A percentile compares a stretch with the other conserved stretches of the same genome.
Evolutionary conservation across 1,140 invertebrate genomes (phyloP).

Genomic region (Halesus radiatus): DNA sequence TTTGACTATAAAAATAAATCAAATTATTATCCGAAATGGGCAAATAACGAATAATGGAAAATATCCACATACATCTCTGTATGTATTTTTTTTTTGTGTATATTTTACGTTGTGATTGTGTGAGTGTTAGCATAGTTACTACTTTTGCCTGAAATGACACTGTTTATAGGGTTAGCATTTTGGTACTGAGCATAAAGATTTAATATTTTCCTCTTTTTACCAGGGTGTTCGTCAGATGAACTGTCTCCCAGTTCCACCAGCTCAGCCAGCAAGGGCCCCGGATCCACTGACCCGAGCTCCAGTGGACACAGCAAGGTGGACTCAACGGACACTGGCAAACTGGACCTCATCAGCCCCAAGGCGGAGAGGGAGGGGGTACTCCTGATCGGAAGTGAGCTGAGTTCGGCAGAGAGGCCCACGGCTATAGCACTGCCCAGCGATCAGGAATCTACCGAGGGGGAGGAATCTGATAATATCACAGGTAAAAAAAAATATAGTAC

Average conservation of each 20-base stretch:
- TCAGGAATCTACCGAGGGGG: conserved; percentile 85
- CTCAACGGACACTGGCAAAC: conserved; percentile 1
- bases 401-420: conserved; percentile 45
- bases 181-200: not conserved
- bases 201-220: not conserved
- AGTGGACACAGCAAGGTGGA: not conserved
- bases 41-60: too few species aligned
- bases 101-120: too few species aligned
- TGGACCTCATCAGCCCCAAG: not conserved
- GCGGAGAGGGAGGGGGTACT: conserved; percentile 24
- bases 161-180: too few species aligned
- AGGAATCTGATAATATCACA: conserved; percentile 75
- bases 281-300: not conserved
- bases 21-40: too few species aligned
- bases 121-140: too few species aligned
- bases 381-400: conserved; percentile 51
- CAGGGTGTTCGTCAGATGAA: conserved; percentile 13
- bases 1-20: too few species aligned
- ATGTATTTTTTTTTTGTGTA: too few species aligned
- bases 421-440: conserved; percentile 76
- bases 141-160: too few species aligned
- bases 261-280: conserved; percentile 12
- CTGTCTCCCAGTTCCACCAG: conserved; percentile 23
- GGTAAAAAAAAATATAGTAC: too few species aligned
- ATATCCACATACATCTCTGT: too few species aligned